These are phyloP conservation scores for Helarctos malayanus DNA, from an alignment of 2,797 vertebrate genomes.

Conservation along the genomic window DNA sequence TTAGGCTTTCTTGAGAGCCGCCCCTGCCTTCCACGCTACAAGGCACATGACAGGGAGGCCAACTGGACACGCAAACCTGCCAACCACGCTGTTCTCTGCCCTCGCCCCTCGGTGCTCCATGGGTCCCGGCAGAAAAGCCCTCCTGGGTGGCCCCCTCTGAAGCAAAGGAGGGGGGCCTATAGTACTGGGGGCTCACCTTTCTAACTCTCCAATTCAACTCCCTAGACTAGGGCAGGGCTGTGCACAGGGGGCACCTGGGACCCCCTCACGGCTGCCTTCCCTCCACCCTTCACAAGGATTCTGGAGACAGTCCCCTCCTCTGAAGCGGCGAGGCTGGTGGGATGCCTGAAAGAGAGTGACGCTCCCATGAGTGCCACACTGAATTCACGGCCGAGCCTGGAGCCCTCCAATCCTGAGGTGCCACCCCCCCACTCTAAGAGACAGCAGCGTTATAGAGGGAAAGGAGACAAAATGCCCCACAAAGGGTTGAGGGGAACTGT, in stretches of 20 bases:
- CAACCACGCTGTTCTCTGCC: background rate
- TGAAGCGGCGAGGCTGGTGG: background rate
- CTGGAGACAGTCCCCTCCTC: background rate
- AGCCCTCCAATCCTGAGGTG: background rate
- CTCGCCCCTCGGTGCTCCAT: accelerated
- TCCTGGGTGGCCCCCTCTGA: background rate
- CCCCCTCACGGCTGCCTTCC: background rate
- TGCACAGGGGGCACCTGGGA: background rate
- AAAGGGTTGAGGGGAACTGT: background rate
- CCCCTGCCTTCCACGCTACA: background rate
- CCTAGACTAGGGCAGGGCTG: background rate
- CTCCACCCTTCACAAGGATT: background rate
- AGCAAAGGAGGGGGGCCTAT: background rate
- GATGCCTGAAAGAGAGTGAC: background rate
- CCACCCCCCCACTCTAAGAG: background rate
- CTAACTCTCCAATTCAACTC: background rate
- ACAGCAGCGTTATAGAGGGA: background rate
- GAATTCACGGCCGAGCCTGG: background rate
- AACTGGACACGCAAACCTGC: background rate
- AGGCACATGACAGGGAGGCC: background rate
- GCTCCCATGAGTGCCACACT: background rate
- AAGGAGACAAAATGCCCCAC: background rate
- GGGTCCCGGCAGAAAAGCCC: background rate
- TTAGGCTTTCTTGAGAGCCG: background rate
- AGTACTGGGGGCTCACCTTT: background rate